Percentiles rank a stretch among this genome's conserved stretches.
Conservation (phyloP, 1,140 invertebrate species). For the Neelides sp. region DNA sequence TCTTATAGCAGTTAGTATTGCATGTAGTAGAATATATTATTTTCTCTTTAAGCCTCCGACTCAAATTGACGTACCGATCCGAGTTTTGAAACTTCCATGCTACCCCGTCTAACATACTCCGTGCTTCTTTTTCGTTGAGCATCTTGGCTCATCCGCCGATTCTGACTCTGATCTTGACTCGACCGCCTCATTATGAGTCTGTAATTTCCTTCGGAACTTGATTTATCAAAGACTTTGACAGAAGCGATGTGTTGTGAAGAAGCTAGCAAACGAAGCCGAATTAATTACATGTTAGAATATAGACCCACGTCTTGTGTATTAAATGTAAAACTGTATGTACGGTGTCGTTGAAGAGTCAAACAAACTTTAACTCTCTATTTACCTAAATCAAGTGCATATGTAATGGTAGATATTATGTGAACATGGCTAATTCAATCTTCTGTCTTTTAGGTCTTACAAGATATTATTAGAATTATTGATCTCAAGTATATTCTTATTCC, state of each 20-base stretch:
- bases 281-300: background rate
- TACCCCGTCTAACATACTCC: constrained; percentile 27
- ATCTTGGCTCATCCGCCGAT: constrained; percentile 27
- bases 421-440: no score
- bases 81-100: constrained; percentile 30
- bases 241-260: background rate
- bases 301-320: background rate
- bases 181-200: constrained; percentile 26
- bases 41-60: background rate
- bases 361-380: background rate
- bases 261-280: background rate
- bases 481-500: no score
- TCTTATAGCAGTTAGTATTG: no score
- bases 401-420: no score
- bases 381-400: no score
- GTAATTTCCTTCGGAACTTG: background rate
- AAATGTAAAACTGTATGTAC: background rate
- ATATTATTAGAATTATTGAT: no score
- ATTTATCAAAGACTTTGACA: background rate
- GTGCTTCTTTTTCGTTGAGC: constrained; percentile 23
- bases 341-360: background rate
- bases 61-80: constrained; percentile 21
- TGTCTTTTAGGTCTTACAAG: no score
- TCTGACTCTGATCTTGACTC: constrained; percentile 25
- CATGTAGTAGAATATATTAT: background rate